Evolutionary conservation across 2,113 vertebrate species (phyloP), one percentile per base, ranked within the genome.

Genomic region (Anguilla rostrata): DNA sequence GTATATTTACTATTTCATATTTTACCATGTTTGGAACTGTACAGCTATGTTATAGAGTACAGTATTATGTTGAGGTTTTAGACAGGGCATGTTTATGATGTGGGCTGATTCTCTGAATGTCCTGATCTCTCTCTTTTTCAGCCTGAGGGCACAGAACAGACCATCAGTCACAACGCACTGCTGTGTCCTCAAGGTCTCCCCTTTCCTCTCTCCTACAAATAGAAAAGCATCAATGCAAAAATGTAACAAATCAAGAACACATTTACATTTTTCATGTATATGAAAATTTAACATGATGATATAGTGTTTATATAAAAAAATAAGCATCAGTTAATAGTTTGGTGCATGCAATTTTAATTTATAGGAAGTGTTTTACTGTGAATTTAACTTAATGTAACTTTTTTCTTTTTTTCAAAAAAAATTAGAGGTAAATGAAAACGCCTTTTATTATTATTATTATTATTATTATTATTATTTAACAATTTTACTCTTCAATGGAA

Each of bases 121-220:
- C 26, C 11, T 75, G 1, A 29, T 75, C 11, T 75, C 7, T 75
- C n/a, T 75, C 71, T 75, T 2, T 66, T 78, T 26, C 53, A 88
- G 87, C 78, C 87, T 56, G 87, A 88, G 81, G 87, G 87, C 71
- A 82, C 20, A 11, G 78, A 88, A 78, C 81, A 88, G 78, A 82
- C 43, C 6, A 9, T 82, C 78, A 85, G 39, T 29, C 56, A 85
- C 41, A 39, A 63, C 16, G 79, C 57, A 43, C 80, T 88, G 43
- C 60, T 88, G 60, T 88, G 87, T 84, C 87, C 87, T 14, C 66
- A 78, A 56, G 87, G 87, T 88, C 78, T n/a, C 43, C n/a, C 39
- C 34, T 7, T 40, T 80, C 34, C 78, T 41, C 39, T 80, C 78
- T 39, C 71, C n/a, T 20, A 66, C 20, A 66, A 26, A 0, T 66